A percentile compares a stretch with the other conserved stretches of the same genome.
phyloP scores from a whole-genome alignment of 2,797 vertebrate species.

The Lophotriccus pileatus region DNA sequence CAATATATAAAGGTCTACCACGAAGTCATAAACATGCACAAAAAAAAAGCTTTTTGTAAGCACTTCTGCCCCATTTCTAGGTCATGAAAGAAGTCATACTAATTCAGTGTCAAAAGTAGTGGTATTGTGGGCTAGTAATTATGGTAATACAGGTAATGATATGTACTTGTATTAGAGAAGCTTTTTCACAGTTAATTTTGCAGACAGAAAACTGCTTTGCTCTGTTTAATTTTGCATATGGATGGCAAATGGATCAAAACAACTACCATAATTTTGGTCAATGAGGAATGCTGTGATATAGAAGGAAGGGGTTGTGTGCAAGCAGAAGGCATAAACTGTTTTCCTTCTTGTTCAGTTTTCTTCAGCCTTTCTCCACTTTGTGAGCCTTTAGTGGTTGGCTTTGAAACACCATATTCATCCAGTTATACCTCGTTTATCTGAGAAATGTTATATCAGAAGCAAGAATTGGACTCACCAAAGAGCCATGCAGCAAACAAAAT shows the following conservation, averaged over 20 bases:
- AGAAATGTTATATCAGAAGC: not conserved
- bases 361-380: not conserved
- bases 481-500: not conserved
- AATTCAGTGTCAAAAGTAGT: conserved; percentile 4
- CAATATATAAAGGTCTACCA: not conserved
- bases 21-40: not conserved
- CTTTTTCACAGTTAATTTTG: conserved; percentile 39
- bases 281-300: not conserved
- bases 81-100: not conserved
- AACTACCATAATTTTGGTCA: not conserved
- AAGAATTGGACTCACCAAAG: not conserved
- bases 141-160: conserved; percentile 18
- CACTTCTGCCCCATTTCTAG: not conserved
- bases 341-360: not conserved
- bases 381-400: accelerated
- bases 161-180: conserved; percentile 6
- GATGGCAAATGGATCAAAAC: not conserved
- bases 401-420: not conserved
- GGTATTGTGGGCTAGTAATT: not conserved
- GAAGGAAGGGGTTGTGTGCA: not conserved
- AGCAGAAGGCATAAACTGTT: not conserved
- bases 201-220: not conserved
- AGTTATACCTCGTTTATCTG: not conserved
- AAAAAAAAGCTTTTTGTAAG: conserved; percentile 7
- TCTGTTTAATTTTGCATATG: not conserved